Conservation (phyloP, 2,888 invertebrate species). For the Oxyteleia sp. region DNA sequence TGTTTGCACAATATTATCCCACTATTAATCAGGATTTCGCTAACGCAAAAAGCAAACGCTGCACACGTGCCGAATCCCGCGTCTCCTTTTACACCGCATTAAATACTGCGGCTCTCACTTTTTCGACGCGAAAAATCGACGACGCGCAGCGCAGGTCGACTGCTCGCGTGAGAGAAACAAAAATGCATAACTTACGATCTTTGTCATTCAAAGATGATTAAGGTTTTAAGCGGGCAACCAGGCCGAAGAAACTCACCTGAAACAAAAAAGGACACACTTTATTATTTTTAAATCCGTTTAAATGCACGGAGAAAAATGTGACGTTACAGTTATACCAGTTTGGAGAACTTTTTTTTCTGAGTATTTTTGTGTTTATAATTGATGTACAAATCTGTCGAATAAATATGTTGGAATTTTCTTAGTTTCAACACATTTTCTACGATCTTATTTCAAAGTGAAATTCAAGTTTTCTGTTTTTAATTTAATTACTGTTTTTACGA, state of each 20-base stretch:
- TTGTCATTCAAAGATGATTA: conserved; percentile 40
- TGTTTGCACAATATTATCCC: conserved; percentile 84
- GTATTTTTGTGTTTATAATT: too few species aligned
- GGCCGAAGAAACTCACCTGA: conserved; percentile 77
- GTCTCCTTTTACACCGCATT: conserved; percentile 70
- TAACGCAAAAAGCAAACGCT: conserved; percentile 58
- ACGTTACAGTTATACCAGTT: too few species aligned
- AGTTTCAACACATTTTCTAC: too few species aligned
- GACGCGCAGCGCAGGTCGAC: background rate
- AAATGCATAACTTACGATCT: conserved; percentile 49
- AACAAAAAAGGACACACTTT: conserved; percentile 66
- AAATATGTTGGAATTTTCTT: too few species aligned
- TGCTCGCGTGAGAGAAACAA: conserved; percentile 14
- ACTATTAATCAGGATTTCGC: conserved; percentile 84
- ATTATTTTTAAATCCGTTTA: too few species aligned
- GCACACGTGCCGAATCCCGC: conserved; percentile 65
- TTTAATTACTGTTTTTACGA: too few species aligned
- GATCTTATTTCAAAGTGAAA: too few species aligned
- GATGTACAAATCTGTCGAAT: too few species aligned
- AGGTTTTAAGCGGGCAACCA: conserved; percentile 7
- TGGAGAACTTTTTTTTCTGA: too few species aligned
- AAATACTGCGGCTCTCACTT: conserved; percentile 46
- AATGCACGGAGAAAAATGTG: too few species aligned
- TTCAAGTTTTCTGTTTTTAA: too few species aligned
- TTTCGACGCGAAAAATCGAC: conserved; percentile 37